A percentile compares a stretch with the other conserved stretches of the same genome.
Conservation (phyloP, 2,888 invertebrate genomes). For the Macrophya annulata region DNA sequence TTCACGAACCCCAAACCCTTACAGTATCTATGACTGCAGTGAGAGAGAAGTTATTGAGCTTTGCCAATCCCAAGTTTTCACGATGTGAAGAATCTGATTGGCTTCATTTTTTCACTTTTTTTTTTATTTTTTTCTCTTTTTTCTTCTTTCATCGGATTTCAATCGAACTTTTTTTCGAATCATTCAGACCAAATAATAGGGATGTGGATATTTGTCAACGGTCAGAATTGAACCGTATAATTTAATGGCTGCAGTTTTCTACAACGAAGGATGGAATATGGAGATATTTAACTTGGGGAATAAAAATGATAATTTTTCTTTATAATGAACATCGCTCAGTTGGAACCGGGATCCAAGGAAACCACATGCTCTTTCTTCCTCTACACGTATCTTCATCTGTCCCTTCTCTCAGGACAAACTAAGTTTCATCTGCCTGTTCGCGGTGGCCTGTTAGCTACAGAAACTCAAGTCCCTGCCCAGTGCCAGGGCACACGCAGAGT, state of each 20-base stretch:
- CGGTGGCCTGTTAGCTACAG: constrained; percentile 14
- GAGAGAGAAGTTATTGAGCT: background rate
- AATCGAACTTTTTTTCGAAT: no score
- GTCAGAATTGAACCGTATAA: background rate
- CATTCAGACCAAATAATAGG: background rate
- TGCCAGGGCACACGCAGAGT: constrained; percentile 48
- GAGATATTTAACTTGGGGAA: background rate
- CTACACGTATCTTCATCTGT: background rate
- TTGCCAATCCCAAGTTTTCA: background rate
- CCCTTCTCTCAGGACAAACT: constrained; percentile 26
- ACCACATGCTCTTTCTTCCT: background rate
- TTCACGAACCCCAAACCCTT: constrained; percentile 12
- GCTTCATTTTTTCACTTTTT: background rate
- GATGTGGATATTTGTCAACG: background rate
- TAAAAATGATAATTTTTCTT: background rate
- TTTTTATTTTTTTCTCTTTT: no score
- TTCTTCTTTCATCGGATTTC: background rate
- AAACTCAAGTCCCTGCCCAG: constrained; percentile 22
- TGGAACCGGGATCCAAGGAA: background rate
- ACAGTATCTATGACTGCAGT: constrained; percentile 28
- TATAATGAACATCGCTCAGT: background rate
- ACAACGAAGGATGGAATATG: no score
- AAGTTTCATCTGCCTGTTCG: constrained; percentile 61
- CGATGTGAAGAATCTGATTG: background rate
- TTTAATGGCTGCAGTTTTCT: background rate